phyloP scores from a whole-genome alignment of 2,888 invertebrate species.

The Coleophora deauratella region DNA sequence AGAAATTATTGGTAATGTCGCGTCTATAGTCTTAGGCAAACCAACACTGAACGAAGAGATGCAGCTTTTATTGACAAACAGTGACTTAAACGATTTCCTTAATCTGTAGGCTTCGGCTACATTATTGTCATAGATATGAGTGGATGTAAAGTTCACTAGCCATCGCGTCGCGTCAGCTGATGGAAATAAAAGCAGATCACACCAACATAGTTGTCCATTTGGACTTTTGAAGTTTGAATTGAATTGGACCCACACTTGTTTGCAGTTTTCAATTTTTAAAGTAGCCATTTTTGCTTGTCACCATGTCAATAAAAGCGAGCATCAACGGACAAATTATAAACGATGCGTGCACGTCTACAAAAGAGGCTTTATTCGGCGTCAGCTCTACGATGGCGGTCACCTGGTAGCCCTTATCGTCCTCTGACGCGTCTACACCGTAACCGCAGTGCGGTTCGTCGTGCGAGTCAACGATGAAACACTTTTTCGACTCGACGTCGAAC shows the following conservation, averaged over 20 bases:
- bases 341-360: constrained; percentile 68
- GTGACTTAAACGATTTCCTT: no score
- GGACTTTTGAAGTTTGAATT: no score
- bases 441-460: constrained; percentile 63
- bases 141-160: no score
- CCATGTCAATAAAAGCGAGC: neutral
- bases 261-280: no score
- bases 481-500: constrained; percentile 71
- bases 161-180: no score
- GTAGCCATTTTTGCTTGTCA: no score
- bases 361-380: constrained; percentile 57
- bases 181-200: no score
- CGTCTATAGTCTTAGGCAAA: constrained; percentile 31
- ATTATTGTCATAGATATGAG: no score
- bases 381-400: constrained; percentile 59
- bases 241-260: no score
- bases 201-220: no score
- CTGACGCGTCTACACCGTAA: constrained; percentile 69
- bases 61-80: no score
- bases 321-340: constrained; percentile 57
- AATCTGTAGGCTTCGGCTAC: no score
- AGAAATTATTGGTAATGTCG: constrained; percentile 23
- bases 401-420: constrained; percentile 69
- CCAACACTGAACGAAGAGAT: constrained; percentile 43
- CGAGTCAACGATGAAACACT: constrained; percentile 55